Evolutionary conservation across 2,888 invertebrate genomes (phyloP).

Genomic region (Peribatodes rhomboidaria): DNA sequence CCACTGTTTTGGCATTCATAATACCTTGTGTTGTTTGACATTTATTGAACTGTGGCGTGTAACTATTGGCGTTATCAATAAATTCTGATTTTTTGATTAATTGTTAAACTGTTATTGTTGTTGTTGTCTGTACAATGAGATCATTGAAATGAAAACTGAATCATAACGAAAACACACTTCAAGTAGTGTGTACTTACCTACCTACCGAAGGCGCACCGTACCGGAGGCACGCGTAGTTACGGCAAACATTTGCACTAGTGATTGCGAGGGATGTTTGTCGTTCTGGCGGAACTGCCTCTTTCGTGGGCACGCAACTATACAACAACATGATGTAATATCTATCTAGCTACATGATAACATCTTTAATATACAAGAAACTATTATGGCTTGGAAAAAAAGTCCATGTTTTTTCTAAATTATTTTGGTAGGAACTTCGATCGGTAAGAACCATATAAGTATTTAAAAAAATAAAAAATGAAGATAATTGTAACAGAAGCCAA

Average conservation of each 20-base stretch:
- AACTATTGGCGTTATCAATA: too few species aligned
- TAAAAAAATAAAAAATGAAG: slow-evolving; percentile 3
- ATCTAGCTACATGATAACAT: too few species aligned
- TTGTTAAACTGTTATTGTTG: too few species aligned
- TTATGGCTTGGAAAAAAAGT: neutral
- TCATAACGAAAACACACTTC: neutral
- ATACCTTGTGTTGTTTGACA: too few species aligned
- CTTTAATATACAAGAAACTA: neutral
- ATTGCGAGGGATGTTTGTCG: slow-evolving; percentile 71
- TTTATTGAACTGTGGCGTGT: too few species aligned
- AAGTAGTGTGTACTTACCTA: too few species aligned
- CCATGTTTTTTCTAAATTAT: neutral
- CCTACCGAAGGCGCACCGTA: slow-evolving; percentile 36
- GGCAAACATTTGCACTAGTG: slow-evolving; percentile 75
- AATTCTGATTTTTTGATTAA: too few species aligned
- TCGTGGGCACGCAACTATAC: slow-evolving; percentile 40
- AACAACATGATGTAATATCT: slow-evolving; percentile 2
- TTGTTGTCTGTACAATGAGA: too few species aligned
- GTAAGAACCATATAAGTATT: too few species aligned
- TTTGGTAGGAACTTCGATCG: too few species aligned
- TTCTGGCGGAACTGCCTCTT: slow-evolving; percentile 42
- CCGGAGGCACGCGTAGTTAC: slow-evolving; percentile 51
- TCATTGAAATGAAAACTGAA: slow-evolving; percentile 22
- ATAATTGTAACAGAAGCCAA: slow-evolving; percentile 13
- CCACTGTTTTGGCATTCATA: too few species aligned